phyloP scores from a whole-genome alignment of 2,797 vertebrate genomes.

The Girardinus metallicus region DNA sequence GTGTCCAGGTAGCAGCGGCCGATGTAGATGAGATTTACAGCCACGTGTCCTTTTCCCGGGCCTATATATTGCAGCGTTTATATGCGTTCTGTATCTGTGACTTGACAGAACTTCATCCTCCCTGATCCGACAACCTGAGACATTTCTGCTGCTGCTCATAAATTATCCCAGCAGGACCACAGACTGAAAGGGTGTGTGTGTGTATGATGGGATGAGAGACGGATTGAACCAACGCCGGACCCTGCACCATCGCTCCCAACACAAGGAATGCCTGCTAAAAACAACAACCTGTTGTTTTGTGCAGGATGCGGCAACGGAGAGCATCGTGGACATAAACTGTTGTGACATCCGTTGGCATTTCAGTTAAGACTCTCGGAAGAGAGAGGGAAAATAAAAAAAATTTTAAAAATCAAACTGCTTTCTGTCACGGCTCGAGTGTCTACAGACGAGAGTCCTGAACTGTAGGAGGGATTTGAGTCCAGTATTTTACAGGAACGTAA shows the following conservation, averaged over 20 bases:
- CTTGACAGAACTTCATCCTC: neutral
- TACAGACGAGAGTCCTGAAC: neutral
- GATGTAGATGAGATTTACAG: slow-evolving; percentile 40
- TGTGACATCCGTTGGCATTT: neutral
- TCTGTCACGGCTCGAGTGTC: neutral
- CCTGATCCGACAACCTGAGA: neutral
- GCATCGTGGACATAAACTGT: neutral
- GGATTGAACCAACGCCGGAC: neutral
- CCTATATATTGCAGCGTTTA: slow-evolving; percentile 1
- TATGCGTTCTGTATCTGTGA: slow-evolving; percentile 40
- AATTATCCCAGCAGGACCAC: neutral
- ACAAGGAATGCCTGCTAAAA: neutral
- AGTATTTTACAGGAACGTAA: neutral
- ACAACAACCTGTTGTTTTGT: neutral
- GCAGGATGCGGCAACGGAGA: neutral
- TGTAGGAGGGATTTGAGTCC: neutral
- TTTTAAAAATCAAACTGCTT: neutral
- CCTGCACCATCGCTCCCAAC: neutral
- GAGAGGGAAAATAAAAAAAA: neutral
- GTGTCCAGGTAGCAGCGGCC: neutral
- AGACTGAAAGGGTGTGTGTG: neutral
- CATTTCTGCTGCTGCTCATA: neutral
- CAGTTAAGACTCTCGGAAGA: neutral
- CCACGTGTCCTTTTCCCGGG: slow-evolving; percentile 3
- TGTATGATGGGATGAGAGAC: neutral